These are phyloP conservation scores for Clivina fossor DNA, from an alignment of 2,888 invertebrate species.

Conservation along the genomic window DNA sequence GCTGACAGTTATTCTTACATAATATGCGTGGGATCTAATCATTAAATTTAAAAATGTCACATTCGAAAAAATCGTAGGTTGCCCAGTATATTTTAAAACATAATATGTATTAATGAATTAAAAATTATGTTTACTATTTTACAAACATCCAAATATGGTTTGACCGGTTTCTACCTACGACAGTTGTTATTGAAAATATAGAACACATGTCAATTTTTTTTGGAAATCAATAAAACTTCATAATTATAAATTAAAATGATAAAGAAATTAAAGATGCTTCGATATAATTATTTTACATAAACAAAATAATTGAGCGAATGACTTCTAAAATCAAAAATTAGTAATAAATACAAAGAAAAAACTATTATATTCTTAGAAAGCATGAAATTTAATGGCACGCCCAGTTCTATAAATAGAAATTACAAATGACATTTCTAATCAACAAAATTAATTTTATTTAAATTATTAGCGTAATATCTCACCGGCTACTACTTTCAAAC, in stretches of 20 bases:
- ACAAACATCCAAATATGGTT: slow-evolving; percentile 1
- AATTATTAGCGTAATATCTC: neutral
- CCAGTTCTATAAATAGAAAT: slow-evolving; percentile 28
- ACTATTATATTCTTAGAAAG: slow-evolving; percentile 5
- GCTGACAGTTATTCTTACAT: neutral
- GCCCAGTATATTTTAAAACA: too few species aligned
- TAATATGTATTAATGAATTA: neutral
- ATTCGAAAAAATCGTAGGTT: neutral
- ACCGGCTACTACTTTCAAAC: too few species aligned
- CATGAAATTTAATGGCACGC: slow-evolving; percentile 9
- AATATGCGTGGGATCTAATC: neutral
- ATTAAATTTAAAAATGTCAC: slow-evolving; percentile 5
- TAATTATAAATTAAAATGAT: too few species aligned
- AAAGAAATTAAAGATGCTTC: too few species aligned
- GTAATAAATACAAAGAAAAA: neutral
- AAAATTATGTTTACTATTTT: neutral
- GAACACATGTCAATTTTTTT: neutral
- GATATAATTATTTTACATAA: too few species aligned
- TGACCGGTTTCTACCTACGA: neutral
- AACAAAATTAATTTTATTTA: slow-evolving; percentile 5
- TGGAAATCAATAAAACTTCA: too few species aligned
- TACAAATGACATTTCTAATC: slow-evolving; percentile 21
- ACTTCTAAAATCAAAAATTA: neutral
- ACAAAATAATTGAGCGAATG: too few species aligned
- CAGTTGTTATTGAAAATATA: slow-evolving; percentile 1